Evolutionary conservation across 2,888 invertebrate species (phyloP).

Genomic region (Allophyes oxyacanthae): DNA sequence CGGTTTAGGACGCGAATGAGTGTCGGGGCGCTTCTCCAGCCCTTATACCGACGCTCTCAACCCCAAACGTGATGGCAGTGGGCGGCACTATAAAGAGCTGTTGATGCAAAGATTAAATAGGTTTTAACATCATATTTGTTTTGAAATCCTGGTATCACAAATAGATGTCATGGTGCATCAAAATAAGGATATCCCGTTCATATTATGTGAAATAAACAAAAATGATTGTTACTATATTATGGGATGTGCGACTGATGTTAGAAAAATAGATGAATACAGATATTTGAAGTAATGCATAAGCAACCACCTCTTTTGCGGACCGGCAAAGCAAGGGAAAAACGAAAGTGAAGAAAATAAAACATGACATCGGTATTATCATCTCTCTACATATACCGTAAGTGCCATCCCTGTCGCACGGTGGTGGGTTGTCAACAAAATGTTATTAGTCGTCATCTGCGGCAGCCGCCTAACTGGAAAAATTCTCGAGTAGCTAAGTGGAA

Average conservation of each 20-base stretch:
- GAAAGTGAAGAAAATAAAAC: not conserved
- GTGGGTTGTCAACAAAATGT: slow-evolving; percentile 82
- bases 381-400: slow-evolving; percentile 53
- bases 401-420: slow-evolving; percentile 72
- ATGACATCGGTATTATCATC: slow-evolving; percentile 58
- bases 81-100: slow-evolving; percentile 74
- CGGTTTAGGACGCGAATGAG: slow-evolving; percentile 79
- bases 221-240: no score
- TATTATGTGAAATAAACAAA: no score
- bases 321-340: not conserved
- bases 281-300: no score
- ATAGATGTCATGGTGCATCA: no score
- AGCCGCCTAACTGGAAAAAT: slow-evolving; percentile 62
- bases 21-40: slow-evolving; percentile 64
- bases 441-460: slow-evolving; percentile 78
- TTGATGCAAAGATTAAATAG: not conserved
- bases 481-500: slow-evolving; percentile 46
- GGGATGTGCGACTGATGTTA: no score
- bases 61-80: slow-evolving; percentile 71
- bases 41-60: slow-evolving; percentile 78
- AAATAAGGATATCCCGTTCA: no score
- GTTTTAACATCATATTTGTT: not conserved
- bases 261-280: no score
- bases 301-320: no score
- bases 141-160: not conserved